Evolutionary conservation across 2,797 vertebrate species (phyloP), one percentile per base, ranked within the genome.

Genomic region (Borostomias antarcticus): DNA sequence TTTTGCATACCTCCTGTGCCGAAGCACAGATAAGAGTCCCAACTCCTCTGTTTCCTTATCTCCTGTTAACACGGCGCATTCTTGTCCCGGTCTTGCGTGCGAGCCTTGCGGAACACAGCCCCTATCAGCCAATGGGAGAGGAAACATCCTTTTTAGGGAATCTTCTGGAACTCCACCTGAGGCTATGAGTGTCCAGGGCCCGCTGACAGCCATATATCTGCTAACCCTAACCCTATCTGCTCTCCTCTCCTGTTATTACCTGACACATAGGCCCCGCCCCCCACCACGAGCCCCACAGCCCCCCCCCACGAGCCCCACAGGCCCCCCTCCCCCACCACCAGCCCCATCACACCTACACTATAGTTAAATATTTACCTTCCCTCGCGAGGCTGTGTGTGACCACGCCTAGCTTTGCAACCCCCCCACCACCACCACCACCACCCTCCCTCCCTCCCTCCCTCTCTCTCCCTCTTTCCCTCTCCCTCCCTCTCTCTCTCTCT

Each of bases 281-380:
- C 58, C 69, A 23, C 2, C 25, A 10, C 50, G 11, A 23, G 5
- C 59, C 61, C n/a, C 33, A 8, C 37, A 5, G 5, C 50, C 50
- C 19, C 28, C 25, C 19, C 37, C 19, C 30, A 48, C 50, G 11
- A 23, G 5, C 59, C 61, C n/a, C 33, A 8, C 37, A 5, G 5
- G 48, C 15, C 57, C 35, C 23, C 29, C 30, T 10, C 25, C 3
- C 47, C 29, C 40, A 35, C n/a, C 11, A 25, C 23, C n/a, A 40
- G 8, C 23, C 58, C 57, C 64, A 66, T 82, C 75, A 76, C 71
- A 62, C 68, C 15, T 45, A 43, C 53, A 59, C 43, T 5, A 4
- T 8, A 11, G 71, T 84, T 76, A 77, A 88, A 86, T 82, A 81
- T 83, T 82, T 80, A 82, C 76, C 64, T 66, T 70, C 54, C 63